Evolutionary conservation across 2,888 invertebrate species (phyloP), one percentile per base, ranked within the genome.

Genomic region (Drosophila demipolita): DNA sequence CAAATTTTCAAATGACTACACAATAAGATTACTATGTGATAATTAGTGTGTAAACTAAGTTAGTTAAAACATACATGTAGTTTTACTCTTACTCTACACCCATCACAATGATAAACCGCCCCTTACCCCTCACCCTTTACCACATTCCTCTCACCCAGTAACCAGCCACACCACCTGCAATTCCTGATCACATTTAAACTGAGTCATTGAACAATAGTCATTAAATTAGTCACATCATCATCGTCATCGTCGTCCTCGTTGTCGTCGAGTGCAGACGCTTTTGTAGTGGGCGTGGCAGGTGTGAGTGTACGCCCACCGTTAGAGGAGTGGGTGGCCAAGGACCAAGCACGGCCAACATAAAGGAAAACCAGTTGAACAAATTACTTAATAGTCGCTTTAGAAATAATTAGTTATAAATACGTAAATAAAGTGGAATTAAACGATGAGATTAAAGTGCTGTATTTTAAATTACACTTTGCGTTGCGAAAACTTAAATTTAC

Each of bases 161-260:
- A 26, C 36, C 52, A 20, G 32, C 38, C 8, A 49, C 33, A 23
- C n/a, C 26, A 45, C 36, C 38, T 45, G 17, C 36, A 70, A 20
- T 32, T 23, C 26, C 33, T 59, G 35, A 53, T 59, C 29, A 42
- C 63, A 61, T 45, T 50, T 53, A 63, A 80, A 65, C 71, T 55
- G 87, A 90, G 87, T 83, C 84, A 86, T 76, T 78, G 78, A 82
- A 88, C 71, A 77, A 88, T 86, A 87, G 87, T 87, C 87, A 87
- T 87, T 89, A 86, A 82, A 83, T 86, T 77, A 80, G 85, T 80
- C 67, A 64, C 66, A 65, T 66, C 53, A 67, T 63, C 50, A 50
- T 67, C 53, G 36, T 36, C 15, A 12, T 12, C 12, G 42, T 45
- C 45, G 40, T 48, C 12, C 20, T 45, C 45, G 36, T 48, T 45